Base-by-base conservation (phyloP, 2,888 invertebrate species). In the Lasius platythorax region DNA sequence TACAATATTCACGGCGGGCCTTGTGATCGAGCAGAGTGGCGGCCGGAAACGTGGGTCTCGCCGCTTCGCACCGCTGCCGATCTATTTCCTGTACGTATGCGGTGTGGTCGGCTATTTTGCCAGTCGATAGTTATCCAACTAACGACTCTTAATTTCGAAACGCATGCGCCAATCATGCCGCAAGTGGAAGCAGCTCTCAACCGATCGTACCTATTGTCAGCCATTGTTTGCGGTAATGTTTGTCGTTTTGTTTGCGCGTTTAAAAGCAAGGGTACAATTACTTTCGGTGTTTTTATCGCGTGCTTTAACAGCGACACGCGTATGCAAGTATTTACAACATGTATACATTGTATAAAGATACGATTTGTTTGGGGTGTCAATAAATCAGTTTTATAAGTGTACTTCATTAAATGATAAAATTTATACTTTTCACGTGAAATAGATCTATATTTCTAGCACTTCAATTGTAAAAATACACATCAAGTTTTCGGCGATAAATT, bases 11-110 rank as follows among this genome's bases (percentile, higher is more conserved):
- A 67, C 58, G 63, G 58, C 70, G 85, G 70, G 23, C 83, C 82
- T 85, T 87, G 84, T 66, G 84, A 86, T 72, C 82, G 68, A 64
- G n/a, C 56, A 33, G 63, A 75, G 37, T 40, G 50, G 8, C 81
- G 66, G 53, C 84, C 81, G 88, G 89, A 86, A 82, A 82, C 81
- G 70, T 73, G 84, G 70, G 70, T 67, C 56, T 67, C 67, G 64
- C 74, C 70, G 83, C 50, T 46, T 84, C 84, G 81, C 81, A 56
- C 58, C 76, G 83, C 76, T 73, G 84, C 64, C 76, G 72, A 79
- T 58, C 82, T 40, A 74, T 73, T 81, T 81, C 79, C 79, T 81
- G 79, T 74, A 46, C 46, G 74, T 37, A 53, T 53, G 56, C 37
- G 79, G 43, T 58, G 43, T 58, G 73, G 23, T 72, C 53, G 58